Percentiles rank a stretch among this genome's conserved stretches.
Conservation (phyloP, 2,113 vertebrate species). For the Syrrhaptes paradoxus region DNA sequence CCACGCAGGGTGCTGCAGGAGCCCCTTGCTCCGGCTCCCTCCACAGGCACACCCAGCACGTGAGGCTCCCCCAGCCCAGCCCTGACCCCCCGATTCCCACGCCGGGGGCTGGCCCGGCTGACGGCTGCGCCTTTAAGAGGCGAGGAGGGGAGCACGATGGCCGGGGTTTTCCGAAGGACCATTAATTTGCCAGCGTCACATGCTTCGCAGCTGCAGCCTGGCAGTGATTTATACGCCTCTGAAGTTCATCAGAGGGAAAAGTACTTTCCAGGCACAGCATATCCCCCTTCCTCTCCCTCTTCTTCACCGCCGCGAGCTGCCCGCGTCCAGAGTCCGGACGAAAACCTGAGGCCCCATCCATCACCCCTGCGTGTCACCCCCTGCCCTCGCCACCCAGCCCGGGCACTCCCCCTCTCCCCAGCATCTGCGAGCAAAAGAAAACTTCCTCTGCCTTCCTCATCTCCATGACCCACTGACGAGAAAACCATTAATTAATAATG, state of each 20-base stretch:
- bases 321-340: neutral
- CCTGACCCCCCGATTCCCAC: neutral
- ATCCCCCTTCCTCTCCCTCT: neutral
- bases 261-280: constrained; percentile 24
- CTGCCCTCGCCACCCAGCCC: constrained; percentile 21
- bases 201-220: constrained; percentile 57
- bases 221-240: constrained; percentile 63
- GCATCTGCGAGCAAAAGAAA: constrained; percentile 55
- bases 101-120: neutral
- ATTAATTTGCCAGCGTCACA: constrained; percentile 54
- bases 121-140: constrained; percentile 25
- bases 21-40: fast-evolving
- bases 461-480: constrained; percentile 14
- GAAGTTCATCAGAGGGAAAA: constrained; percentile 62
- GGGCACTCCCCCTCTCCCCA: constrained; percentile 20
- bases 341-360: neutral
- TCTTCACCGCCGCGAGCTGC: neutral
- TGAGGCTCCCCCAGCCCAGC: neutral
- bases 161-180: neutral
- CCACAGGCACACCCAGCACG: neutral
- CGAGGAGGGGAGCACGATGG: neutral
- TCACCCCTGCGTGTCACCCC: constrained; percentile 1
- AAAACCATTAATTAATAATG: constrained; percentile 51
- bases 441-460: constrained; percentile 50
- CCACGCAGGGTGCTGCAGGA: neutral